Evolutionary conservation across 30 jellyfish, hydroid and myxozoan genomes (phyloP), one percentile per base, ranked within the genome.

Genomic region (Calvadosia cruxmelitensis): DNA sequence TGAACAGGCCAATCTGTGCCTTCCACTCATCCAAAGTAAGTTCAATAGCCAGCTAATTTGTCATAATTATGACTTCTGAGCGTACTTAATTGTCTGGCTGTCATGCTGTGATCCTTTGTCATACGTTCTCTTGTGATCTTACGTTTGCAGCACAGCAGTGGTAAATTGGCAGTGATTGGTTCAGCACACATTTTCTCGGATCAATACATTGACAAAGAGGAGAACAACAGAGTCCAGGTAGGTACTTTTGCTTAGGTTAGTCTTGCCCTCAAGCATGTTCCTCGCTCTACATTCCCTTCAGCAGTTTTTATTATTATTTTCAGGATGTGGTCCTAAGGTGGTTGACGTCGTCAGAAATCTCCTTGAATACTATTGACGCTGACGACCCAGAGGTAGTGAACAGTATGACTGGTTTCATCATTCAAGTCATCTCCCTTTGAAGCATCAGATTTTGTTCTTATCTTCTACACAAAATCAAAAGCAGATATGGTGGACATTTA

Each of bases 341-440:
- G 96, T 75, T 87, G 24, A 66, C 96, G 2, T 71, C 94, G 12
- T 84, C 69, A 27, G 94, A 75, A 20, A 75, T 87, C 20, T 75
- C 68, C 35, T 69, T 87, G 50, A 87, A 87, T 50, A 78, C 93
- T 34, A 80, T 87, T 13, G 96, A 87, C 69, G 94, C 96, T 0
- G 96, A 87, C 25, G 96, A 87, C 64, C 96, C 96, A 27, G 96
- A 87, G 88, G 96, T 87, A n/a, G n/a, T n/a, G n/a, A n/a, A n/a
- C n/a, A n/a, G n/a, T n/a, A n/a, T n/a, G n/a, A n/a, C n/a, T n/a
- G n/a, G n/a, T n/a, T n/a, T n/a, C n/a, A n/a, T n/a, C n/a, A n/a
- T n/a, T n/a, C n/a, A n/a, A n/a, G n/a, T n/a, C n/a, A n/a, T n/a
- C n/a, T n/a, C n/a, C n/a, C n/a, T n/a, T n/a, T n/a, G n/a, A n/a